Conservation (phyloP, 2,113 vertebrate species). For the Rhagologus leucostigma region DNA sequence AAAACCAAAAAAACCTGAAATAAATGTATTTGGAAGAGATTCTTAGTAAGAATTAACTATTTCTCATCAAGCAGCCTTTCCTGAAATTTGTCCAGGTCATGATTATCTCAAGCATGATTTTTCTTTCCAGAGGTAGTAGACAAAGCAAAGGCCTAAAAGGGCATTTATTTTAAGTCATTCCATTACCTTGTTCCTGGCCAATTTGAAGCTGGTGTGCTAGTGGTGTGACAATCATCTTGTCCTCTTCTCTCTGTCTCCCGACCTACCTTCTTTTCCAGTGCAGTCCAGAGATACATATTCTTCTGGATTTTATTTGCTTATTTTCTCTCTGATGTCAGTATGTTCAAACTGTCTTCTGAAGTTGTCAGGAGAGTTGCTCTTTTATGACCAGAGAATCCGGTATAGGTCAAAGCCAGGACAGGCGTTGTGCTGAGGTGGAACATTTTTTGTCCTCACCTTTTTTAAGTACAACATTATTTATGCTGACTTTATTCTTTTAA, state of each 20-base stretch:
- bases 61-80: not conserved
- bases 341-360: not conserved
- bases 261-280: not conserved
- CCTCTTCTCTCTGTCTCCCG: not conserved
- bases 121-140: not conserved
- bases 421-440: not conserved
- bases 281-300: not conserved
- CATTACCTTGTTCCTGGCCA: not conserved
- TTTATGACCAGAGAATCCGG: not conserved
- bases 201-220: not conserved
- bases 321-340: not conserved
- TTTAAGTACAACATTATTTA: not conserved
- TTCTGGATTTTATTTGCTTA: not conserved
- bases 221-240: not conserved
- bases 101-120: not conserved
- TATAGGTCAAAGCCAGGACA: not conserved
- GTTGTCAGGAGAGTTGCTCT: not conserved
- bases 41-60: not conserved
- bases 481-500: not conserved
- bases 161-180: not conserved
- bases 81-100: not conserved
- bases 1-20: not conserved
- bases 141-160: not conserved
- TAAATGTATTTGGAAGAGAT: not conserved
- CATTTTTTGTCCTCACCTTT: not conserved